These are phyloP conservation scores for Patagioenas fasciata DNA, from an alignment of 2,113 vertebrate species.

Conservation along the genomic window DNA sequence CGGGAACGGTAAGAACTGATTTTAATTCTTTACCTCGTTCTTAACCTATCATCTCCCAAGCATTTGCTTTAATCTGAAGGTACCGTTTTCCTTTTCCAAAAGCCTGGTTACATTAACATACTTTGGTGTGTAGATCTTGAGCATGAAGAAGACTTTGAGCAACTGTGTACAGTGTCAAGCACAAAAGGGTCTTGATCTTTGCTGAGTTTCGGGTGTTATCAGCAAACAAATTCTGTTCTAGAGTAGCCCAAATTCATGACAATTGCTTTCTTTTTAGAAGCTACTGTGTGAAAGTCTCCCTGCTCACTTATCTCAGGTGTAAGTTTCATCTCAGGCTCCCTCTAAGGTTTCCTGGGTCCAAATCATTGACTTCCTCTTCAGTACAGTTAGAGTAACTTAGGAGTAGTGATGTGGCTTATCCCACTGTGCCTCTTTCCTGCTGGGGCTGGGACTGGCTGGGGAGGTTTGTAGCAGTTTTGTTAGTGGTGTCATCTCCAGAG, in stretches of 20 bases:
- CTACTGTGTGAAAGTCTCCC: neutral
- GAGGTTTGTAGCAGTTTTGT: too few species aligned
- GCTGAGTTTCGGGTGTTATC: neutral
- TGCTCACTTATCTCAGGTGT: fast-evolving
- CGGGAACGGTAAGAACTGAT: neutral
- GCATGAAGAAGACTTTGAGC: too few species aligned
- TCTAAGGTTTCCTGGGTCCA: neutral
- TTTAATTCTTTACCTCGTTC: too few species aligned
- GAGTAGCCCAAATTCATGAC: fast-evolving
- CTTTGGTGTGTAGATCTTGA: fast-evolving
- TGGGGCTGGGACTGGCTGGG: neutral
- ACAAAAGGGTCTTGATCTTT: neutral
- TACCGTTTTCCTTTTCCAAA: neutral
- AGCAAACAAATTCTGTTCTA: fast-evolving
- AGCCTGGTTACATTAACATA: fast-evolving
- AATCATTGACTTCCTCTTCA: fast-evolving
- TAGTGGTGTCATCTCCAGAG: neutral
- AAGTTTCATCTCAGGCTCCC: neutral
- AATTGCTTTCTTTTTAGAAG: neutral
- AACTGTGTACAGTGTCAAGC: fast-evolving
- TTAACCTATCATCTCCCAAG: too few species aligned
- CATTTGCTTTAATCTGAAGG: neutral
- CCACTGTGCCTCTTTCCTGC: neutral
- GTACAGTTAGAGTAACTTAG: fast-evolving
- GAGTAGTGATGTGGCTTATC: too few species aligned